A percentile compares a stretch with the other conserved stretches of the same genome.
phyloP scores from a whole-genome alignment of 1,140 invertebrate species.

The Spodoptera frugiperda region DNA sequence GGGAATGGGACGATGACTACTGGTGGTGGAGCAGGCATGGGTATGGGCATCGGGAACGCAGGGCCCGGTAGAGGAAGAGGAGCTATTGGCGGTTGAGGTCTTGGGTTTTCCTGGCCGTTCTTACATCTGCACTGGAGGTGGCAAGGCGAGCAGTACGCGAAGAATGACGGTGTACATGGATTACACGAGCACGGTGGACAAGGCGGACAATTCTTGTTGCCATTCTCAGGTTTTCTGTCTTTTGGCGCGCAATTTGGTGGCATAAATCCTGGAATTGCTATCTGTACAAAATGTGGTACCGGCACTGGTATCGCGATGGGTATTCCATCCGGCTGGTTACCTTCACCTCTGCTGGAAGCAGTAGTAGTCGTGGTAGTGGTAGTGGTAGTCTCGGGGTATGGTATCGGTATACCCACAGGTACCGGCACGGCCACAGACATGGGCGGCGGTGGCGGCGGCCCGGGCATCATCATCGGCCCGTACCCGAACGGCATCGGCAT shows the following conservation, averaged over 20 bases:
- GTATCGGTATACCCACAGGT: constrained; percentile 31
- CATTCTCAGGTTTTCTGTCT: constrained; percentile 42
- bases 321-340: constrained; percentile 14
- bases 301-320: constrained; percentile 61
- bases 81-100: constrained; percentile 50
- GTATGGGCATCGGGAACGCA: constrained; percentile 48
- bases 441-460: constrained; percentile 49
- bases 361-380: constrained; percentile 58
- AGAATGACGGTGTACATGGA: constrained; percentile 76
- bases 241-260: constrained; percentile 39
- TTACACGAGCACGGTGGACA: constrained; percentile 73
- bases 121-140: constrained; percentile 74
- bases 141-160: constrained; percentile 75
- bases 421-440: constrained; percentile 52
- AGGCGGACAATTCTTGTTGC: constrained; percentile 59
- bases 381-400: constrained; percentile 42
- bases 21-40: constrained; percentile 22
- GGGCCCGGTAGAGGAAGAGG: constrained; percentile 50
- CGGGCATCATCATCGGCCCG: constrained; percentile 50
- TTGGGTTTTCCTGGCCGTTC: constrained; percentile 55
- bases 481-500: constrained; percentile 30
- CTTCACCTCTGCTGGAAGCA: constrained; percentile 9
- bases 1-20: constrained; percentile 41
- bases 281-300: constrained; percentile 49
- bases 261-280: constrained; percentile 53